phyloP scores from a whole-genome alignment of 2,797 vertebrate genomes.

The Spinus olivaceus region DNA sequence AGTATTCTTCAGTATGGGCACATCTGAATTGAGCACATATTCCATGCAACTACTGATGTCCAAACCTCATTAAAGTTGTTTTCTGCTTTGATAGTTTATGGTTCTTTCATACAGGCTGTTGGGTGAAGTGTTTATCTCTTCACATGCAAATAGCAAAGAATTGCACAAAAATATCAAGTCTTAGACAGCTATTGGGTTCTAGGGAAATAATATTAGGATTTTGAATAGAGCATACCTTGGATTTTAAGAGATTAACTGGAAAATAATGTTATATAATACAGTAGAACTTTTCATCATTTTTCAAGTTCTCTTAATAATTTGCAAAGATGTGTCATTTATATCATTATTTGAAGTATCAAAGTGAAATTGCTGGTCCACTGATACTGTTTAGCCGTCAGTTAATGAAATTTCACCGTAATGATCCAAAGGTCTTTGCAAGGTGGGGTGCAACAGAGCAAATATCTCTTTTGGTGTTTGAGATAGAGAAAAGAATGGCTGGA shows the following conservation, averaged over 20 bases:
- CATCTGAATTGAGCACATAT: neutral
- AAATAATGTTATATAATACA: neutral
- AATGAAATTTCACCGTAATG: neutral
- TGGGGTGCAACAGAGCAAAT: neutral
- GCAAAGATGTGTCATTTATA: neutral
- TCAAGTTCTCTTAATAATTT: too few species aligned
- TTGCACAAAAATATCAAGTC: slow-evolving; percentile 1
- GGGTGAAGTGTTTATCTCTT: neutral
- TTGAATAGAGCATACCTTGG: neutral
- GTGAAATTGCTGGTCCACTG: neutral
- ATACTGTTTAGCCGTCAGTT: neutral
- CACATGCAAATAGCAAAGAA: neutral
- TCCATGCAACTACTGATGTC: neutral
- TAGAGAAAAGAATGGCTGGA: neutral
- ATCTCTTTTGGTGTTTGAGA: neutral
- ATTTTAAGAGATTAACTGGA: slow-evolving; percentile 8
- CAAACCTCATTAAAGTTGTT: neutral
- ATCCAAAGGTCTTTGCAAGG: neutral
- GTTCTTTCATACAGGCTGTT: neutral
- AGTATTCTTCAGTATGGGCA: neutral
- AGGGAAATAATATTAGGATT: neutral
- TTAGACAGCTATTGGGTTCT: neutral
- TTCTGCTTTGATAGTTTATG: neutral
- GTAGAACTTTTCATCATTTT: neutral
- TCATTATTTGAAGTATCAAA: neutral